Conservation (phyloP, 1,140 invertebrate species). For the Bombus balteatus region DNA sequence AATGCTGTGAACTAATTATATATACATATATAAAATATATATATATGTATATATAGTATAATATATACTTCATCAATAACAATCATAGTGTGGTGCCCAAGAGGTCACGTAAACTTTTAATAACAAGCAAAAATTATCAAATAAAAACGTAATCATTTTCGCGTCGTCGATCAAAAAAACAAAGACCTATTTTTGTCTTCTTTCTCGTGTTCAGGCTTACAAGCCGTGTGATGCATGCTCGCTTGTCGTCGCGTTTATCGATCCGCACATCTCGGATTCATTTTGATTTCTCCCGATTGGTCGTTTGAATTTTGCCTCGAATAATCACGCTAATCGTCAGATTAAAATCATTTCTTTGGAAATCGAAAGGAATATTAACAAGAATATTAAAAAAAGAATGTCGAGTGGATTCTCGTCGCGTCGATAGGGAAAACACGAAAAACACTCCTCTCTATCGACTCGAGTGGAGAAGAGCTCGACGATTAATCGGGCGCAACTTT, state of each 20-base stretch:
- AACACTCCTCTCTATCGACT: neutral
- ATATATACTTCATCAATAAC: conserved; percentile 60
- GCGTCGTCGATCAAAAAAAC: conserved; percentile 45
- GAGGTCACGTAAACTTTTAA: conserved; percentile 38
- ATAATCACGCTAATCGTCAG: neutral
- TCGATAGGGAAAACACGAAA: neutral
- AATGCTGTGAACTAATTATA: conserved; percentile 72
- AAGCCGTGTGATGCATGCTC: conserved; percentile 48
- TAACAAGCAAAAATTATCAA: conserved; percentile 37
- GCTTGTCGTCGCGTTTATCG: conserved; percentile 31
- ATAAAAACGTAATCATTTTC: conserved; percentile 46
- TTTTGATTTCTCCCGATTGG: neutral
- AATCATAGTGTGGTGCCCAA: conserved; percentile 65
- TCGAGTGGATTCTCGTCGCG: neutral
- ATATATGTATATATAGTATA: conserved; percentile 18
- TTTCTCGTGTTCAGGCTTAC: conserved; percentile 42
- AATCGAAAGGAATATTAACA: neutral
- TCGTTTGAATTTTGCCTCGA: conserved; percentile 13
- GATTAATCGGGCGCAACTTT: neutral
- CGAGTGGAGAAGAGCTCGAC: neutral
- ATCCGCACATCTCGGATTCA: conserved; percentile 6
- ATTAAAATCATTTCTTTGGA: neutral
- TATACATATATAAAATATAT: conserved; percentile 20
- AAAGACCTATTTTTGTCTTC: conserved; percentile 23
- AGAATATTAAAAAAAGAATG: neutral